phyloP scores from a whole-genome alignment of 1,140 invertebrate species.

The Tyrophagus putrescentiae region DNA sequence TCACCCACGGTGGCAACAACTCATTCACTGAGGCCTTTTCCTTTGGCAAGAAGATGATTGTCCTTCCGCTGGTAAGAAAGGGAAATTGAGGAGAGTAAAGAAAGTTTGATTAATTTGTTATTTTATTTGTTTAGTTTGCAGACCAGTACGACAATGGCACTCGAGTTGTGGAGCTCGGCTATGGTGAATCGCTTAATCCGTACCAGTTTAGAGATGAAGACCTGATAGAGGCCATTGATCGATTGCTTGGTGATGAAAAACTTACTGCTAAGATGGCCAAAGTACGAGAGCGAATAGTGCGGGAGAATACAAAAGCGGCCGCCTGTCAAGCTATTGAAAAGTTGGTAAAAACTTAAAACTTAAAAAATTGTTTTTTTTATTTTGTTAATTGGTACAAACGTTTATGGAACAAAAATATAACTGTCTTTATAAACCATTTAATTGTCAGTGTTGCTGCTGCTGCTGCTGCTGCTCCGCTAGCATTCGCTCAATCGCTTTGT shows the following conservation, averaged over 20 bases:
- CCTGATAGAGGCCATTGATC: constrained; percentile 1
- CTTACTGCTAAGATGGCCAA: not conserved
- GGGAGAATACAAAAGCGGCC: no score
- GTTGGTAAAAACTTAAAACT: no score
- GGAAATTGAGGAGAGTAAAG: no score
- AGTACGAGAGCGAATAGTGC: constrained; percentile 11
- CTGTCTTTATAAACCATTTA: no score
- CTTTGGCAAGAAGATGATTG: constrained; percentile 15
- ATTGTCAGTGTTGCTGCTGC: no score
- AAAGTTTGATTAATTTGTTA: no score
- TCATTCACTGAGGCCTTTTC: constrained; percentile 14
- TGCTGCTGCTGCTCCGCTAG: not conserved
- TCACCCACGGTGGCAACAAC: constrained; percentile 27
- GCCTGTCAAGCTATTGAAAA: no score
- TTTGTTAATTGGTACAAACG: no score
- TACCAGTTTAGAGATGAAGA: not conserved
- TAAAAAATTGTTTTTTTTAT: no score
- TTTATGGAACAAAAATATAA: no score
- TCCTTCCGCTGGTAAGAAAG: constrained; percentile 18
- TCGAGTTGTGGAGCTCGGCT: constrained; percentile 4
- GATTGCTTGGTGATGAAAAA: not conserved
- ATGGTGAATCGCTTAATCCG: not conserved
- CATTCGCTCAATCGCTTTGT: not conserved
- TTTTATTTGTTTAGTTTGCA: no score
- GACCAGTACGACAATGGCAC: constrained; percentile 22